Percentiles rank a stretch among this genome's conserved stretches.
Evolutionary conservation across 2,797 vertebrate genomes (phyloP).

Genomic region (Gadopsis marmoratus): DNA sequence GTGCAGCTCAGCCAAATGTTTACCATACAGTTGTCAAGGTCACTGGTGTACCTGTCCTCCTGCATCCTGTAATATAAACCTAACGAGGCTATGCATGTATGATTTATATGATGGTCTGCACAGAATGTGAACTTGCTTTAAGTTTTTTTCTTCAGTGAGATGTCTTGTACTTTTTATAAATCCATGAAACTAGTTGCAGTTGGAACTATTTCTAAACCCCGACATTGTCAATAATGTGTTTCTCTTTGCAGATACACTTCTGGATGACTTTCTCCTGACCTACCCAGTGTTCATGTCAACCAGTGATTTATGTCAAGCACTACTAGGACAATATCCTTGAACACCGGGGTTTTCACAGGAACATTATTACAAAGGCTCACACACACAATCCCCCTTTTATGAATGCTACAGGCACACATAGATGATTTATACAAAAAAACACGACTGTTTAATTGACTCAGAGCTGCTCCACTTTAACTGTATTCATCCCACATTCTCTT

Average conservation of each 20-base stretch:
- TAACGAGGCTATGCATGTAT: constrained; percentile 23
- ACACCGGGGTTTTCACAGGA: not conserved
- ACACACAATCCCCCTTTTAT: not conserved
- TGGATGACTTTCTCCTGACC: constrained; percentile 97
- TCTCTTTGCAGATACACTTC: constrained; percentile 89
- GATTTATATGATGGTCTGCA: not conserved
- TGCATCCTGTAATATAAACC: constrained; percentile 21
- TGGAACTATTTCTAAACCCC: not conserved
- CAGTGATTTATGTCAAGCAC: constrained; percentile 95
- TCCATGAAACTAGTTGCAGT: not conserved
- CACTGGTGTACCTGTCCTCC: constrained; percentile 20
- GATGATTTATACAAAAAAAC: constrained; percentile 31
- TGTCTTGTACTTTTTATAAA: not conserved
- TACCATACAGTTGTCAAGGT: constrained; percentile 54
- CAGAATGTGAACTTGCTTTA: constrained; percentile 6
- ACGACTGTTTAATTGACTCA: constrained; percentile 2
- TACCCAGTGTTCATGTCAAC: constrained; percentile 98
- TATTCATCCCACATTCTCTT: constrained; percentile 11
- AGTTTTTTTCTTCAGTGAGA: not conserved
- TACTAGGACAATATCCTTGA: constrained; percentile 98
- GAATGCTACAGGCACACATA: not conserved
- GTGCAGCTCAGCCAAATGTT: constrained; percentile 39
- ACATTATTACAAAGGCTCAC: constrained; percentile 17
- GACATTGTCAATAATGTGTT: constrained; percentile 20
- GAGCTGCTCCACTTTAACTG: constrained; percentile 12